phyloP scores from a whole-genome alignment of 2,888 invertebrate genomes.

The Synanthedon formicaeformis region DNA sequence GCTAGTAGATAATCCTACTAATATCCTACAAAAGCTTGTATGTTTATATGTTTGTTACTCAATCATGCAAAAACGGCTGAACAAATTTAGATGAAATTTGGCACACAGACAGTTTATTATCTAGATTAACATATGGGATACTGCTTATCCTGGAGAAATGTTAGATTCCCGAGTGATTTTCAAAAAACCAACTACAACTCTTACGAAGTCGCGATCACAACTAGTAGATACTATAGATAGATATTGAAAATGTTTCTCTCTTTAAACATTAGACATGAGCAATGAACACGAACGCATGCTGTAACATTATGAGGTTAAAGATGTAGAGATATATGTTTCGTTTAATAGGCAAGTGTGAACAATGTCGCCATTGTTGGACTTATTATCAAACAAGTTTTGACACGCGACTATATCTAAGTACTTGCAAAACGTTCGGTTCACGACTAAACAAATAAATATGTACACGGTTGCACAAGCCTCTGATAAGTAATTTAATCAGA shows the following conservation, averaged over 20 bases:
- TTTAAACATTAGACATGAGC: background rate
- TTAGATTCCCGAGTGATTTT: too few species aligned
- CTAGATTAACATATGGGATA: too few species aligned
- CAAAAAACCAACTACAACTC: too few species aligned
- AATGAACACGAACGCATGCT: background rate
- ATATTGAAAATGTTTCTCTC: background rate
- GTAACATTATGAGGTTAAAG: constrained; percentile 34
- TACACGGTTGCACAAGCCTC: constrained; percentile 43
- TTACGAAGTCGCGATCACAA: too few species aligned
- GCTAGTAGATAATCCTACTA: too few species aligned
- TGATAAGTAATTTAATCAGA: constrained; percentile 61
- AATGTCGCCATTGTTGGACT: constrained; percentile 45
- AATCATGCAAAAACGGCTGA: too few species aligned
- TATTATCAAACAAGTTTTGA: constrained; percentile 61
- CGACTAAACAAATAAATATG: constrained; percentile 57
- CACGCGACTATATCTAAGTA: constrained; percentile 37
- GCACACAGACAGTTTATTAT: too few species aligned
- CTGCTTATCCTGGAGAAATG: too few species aligned
- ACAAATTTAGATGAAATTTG: too few species aligned
- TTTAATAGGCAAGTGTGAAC: constrained; percentile 63
- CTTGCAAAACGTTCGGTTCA: constrained; percentile 53
- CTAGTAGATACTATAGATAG: too few species aligned
- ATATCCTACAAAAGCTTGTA: too few species aligned
- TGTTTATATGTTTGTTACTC: too few species aligned
- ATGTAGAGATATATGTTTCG: constrained; percentile 52